Conservation (phyloP, 2,113 vertebrate genomes). For the Grallaria varia region DNA sequence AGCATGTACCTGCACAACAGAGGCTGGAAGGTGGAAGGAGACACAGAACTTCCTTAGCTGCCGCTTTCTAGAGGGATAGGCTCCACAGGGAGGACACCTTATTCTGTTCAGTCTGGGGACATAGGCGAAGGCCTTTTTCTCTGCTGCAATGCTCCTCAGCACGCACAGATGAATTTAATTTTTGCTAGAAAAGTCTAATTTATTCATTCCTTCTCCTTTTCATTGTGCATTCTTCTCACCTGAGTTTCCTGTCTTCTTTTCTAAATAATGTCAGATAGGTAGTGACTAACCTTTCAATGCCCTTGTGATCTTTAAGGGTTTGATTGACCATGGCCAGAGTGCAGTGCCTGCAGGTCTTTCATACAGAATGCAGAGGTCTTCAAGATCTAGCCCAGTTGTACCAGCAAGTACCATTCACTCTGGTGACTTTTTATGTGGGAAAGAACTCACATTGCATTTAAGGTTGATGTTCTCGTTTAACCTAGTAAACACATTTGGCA, state of each 20-base stretch:
- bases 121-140: not conserved
- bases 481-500: not conserved
- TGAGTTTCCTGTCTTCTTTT: not conserved
- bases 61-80: not conserved
- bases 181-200: not conserved
- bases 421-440: not conserved
- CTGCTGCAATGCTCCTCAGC: fast-evolving
- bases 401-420: not conserved
- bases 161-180: not conserved
- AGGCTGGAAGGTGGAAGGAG: not conserved
- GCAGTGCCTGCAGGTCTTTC: not conserved
- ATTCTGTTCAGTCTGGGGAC: no score
- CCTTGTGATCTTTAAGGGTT: not conserved
- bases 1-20: not conserved
- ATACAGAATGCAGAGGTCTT: not conserved
- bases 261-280: not conserved
- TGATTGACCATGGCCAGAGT: not conserved
- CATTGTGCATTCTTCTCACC: not conserved
- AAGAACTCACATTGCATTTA: not conserved
- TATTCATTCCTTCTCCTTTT: not conserved
- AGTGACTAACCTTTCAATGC: not conserved
- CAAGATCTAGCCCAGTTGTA: not conserved
- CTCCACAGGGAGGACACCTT: not conserved
- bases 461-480: not conserved
- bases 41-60: not conserved